phyloP scores from a whole-genome alignment of 2,797 vertebrate genomes.

The Simalia tracyae region DNA sequence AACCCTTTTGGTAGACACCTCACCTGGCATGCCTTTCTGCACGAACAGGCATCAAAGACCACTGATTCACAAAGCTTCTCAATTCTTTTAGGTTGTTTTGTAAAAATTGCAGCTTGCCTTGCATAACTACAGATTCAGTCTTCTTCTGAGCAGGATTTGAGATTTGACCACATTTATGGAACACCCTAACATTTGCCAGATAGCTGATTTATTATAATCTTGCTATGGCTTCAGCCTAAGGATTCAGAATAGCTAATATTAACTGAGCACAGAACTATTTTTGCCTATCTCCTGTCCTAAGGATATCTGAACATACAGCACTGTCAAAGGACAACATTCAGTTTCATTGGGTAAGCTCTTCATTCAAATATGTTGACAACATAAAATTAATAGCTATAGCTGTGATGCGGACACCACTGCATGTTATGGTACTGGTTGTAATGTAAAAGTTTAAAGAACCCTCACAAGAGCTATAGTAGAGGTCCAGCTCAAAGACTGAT shows the following conservation, averaged over 20 bases:
- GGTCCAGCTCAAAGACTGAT: neutral
- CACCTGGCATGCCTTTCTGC: neutral
- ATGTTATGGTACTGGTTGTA: neutral
- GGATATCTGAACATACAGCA: accelerated
- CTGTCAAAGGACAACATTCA: neutral
- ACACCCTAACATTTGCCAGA: neutral
- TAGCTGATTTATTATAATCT: neutral
- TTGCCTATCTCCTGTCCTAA: neutral
- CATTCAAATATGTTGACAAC: neutral
- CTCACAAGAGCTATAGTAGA: neutral
- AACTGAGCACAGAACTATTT: neutral
- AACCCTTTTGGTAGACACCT: neutral
- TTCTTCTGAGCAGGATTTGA: neutral
- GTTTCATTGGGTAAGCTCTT: neutral
- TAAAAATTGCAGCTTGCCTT: neutral
- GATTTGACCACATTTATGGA: neutral
- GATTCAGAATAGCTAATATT: neutral
- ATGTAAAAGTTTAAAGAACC: neutral
- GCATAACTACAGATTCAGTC: neutral
- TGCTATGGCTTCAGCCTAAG: neutral
- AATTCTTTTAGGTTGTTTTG: neutral
- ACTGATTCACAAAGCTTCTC: neutral
- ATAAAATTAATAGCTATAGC: neutral
- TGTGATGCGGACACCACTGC: neutral
- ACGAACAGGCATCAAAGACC: neutral